phyloP scores from a whole-genome alignment of 2,113 vertebrate genomes.

The Zapornia atra region DNA sequence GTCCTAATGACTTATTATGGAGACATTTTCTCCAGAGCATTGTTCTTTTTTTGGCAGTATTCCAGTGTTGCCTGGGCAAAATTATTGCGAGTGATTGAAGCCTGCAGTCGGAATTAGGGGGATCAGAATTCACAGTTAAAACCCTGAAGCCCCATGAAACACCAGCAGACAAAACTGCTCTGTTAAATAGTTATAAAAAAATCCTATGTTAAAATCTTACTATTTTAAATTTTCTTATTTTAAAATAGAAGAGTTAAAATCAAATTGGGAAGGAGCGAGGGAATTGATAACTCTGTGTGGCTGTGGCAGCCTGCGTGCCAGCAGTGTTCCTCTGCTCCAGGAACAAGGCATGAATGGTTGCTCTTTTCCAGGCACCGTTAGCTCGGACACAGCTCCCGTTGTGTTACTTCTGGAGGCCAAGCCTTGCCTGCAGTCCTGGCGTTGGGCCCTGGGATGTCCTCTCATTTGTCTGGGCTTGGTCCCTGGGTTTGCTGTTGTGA shows the following conservation, averaged over 20 bases:
- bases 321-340: background rate
- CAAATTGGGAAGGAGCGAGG: background rate
- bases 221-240: background rate
- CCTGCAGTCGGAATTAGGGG: background rate
- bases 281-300: background rate
- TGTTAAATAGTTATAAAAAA: background rate
- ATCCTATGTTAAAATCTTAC: background rate
- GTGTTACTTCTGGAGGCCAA: background rate
- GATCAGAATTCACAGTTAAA: background rate
- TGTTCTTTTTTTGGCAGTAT: background rate
- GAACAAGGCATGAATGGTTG: background rate
- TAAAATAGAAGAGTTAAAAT: background rate
- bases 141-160: background rate
- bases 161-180: background rate
- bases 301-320: rapidly evolving
- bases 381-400: background rate
- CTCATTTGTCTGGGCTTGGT: too few species aligned
- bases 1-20: conserved; percentile 30
- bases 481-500: background rate
- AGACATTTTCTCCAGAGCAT: conserved; percentile 10
- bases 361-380: background rate
- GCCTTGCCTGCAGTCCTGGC: background rate
- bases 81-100: background rate
- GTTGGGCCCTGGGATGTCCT: background rate
- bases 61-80: background rate